phyloP scores from a whole-genome alignment of 2,888 invertebrate species.

The Dolomedes plantarius region DNA sequence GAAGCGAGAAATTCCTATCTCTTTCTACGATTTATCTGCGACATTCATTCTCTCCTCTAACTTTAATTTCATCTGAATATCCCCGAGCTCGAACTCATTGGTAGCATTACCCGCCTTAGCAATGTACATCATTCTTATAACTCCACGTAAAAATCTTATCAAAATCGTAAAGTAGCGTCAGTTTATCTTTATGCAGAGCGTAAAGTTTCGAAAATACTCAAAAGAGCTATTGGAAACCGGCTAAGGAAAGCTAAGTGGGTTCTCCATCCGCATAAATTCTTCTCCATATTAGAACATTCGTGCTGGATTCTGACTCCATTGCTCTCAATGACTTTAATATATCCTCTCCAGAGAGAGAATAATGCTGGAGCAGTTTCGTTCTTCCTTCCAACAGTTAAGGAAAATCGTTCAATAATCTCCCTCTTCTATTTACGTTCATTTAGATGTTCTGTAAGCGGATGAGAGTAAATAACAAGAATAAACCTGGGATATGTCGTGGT shows the following conservation, averaged over 20 bases:
- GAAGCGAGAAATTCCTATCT: too few species aligned
- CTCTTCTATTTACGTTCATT: not conserved
- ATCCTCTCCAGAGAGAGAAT: slow-evolving; percentile 5
- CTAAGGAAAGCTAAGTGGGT: not conserved
- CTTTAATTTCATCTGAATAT: too few species aligned
- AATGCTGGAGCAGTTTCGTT: not conserved
- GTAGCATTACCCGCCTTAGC: not conserved
- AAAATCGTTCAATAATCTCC: not conserved
- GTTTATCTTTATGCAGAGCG: not conserved
- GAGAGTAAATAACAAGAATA: not conserved
- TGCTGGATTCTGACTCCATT: not conserved
- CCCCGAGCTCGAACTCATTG: too few species aligned
- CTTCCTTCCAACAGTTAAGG: not conserved
- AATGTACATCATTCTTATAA: not conserved
- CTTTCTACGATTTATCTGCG: too few species aligned
- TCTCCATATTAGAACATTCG: not conserved
- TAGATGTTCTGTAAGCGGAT: not conserved
- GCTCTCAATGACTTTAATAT: not conserved
- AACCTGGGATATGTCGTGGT: not conserved
- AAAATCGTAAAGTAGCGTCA: not conserved
- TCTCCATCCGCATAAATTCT: not conserved
- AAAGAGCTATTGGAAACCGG: not conserved
- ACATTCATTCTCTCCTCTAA: too few species aligned
- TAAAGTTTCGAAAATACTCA: not conserved
- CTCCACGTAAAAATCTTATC: not conserved